Percentiles rank a stretch among this genome's conserved stretches.
These are phyloP conservation scores for Umimayanthus kanabou DNA, from an alignment of 92 coral and sea anemone genomes.

Conservation along the genomic window DNA sequence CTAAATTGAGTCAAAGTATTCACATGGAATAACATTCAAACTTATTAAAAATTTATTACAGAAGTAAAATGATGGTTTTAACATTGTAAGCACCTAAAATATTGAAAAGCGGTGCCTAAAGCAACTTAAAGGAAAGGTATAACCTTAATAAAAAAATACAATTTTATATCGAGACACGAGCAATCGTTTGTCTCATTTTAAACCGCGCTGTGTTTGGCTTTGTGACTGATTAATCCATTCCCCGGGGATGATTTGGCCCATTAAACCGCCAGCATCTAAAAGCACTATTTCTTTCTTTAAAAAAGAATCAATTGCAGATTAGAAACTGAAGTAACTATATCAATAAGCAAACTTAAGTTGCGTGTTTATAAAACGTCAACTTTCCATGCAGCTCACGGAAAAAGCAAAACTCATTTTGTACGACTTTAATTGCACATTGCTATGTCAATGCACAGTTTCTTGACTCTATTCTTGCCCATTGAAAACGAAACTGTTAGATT, in stretches of 20 bases:
- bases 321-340: neutral
- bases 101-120: neutral
- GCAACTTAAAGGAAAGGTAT: neutral
- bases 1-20: slow-evolving; percentile 17
- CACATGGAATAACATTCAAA: slow-evolving; percentile 15
- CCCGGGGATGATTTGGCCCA: neutral
- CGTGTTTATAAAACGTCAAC: neutral
- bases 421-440: neutral
- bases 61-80: neutral
- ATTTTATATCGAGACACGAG: slow-evolving; percentile 3
- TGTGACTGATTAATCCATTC: neutral
- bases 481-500: neutral
- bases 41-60: slow-evolving; percentile 21
- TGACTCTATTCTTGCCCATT: neutral
- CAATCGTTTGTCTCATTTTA: neutral
- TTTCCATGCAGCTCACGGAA: neutral
- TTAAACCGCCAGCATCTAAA: neutral
- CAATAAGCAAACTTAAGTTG: neutral
- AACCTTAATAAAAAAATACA: slow-evolving; percentile 4
- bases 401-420: neutral
- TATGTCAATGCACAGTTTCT: neutral
- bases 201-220: neutral
- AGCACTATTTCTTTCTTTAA: neutral
- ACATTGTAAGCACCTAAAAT: slow-evolving; percentile 2
- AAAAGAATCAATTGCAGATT: neutral